phyloP scores from a whole-genome alignment of 2,888 invertebrate species.

The Deladenus siricidicola region DNA sequence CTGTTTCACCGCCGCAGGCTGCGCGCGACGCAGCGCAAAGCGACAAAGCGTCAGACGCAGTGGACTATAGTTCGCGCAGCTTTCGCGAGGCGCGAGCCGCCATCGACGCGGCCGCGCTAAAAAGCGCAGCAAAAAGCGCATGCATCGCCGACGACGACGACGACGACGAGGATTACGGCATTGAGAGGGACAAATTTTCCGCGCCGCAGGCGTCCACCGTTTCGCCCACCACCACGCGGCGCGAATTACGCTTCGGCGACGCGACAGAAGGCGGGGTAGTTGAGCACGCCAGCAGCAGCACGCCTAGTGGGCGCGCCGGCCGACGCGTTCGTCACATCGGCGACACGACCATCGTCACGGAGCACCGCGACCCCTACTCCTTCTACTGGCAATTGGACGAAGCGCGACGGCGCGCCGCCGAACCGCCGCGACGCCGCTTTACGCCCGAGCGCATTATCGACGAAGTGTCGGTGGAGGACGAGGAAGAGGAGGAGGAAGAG shows the following conservation, averaged over 20 bases:
- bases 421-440: constrained; percentile 39
- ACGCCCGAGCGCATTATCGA: constrained; percentile 52
- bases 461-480: constrained; percentile 37
- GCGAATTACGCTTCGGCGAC: not conserved
- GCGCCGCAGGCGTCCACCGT: not conserved
- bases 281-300: constrained; percentile 7
- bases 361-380: constrained; percentile 54
- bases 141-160: not conserved
- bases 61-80: constrained; percentile 38
- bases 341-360: constrained; percentile 51
- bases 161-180: constrained; percentile 1
- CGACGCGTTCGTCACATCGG: constrained; percentile 24
- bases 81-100: constrained; percentile 48
- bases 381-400: constrained; percentile 54
- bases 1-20: constrained; percentile 8
- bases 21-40: not conserved
- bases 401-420: constrained; percentile 24
- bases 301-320: not conserved
- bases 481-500: constrained; percentile 18
- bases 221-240: not conserved
- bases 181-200: constrained; percentile 10
- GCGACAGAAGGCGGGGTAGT: not conserved
- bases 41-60: constrained; percentile 12
- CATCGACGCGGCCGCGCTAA: constrained; percentile 47
- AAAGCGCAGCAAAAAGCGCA: constrained; percentile 21